Evolutionary conservation across 2,113 vertebrate species (phyloP).

Genomic region (Gymnocephalus cernua): DNA sequence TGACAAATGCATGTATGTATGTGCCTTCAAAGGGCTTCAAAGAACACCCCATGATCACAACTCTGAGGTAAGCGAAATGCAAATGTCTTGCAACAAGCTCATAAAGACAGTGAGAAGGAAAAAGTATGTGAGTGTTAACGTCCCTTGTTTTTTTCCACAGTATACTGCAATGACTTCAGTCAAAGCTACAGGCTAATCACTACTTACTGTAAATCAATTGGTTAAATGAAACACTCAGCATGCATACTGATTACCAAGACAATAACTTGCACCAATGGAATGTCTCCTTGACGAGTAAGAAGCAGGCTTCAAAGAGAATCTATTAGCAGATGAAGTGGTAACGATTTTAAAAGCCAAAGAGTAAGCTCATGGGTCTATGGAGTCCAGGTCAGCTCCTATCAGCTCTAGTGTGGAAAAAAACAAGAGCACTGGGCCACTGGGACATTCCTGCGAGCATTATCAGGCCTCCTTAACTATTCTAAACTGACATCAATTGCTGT

Average conservation of each 20-base stretch:
- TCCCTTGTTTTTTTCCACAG: constrained; percentile 13
- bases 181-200: constrained; percentile 24
- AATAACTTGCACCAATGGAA: constrained; percentile 31
- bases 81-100: constrained; percentile 39
- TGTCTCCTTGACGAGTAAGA: constrained; percentile 38
- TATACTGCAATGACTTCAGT: constrained; percentile 2
- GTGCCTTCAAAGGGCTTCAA: constrained; percentile 71
- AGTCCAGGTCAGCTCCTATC: constrained; percentile 65
- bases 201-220: constrained; percentile 19
- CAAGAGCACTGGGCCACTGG: constrained; percentile 65
- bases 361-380: constrained; percentile 47
- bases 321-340: constrained; percentile 65
- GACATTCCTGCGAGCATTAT: constrained; percentile 69
- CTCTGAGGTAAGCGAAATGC: constrained; percentile 47
- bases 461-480: constrained; percentile 76
- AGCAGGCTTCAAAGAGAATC: constrained; percentile 66
- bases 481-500: constrained; percentile 76
- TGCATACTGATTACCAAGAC: constrained; percentile 42
- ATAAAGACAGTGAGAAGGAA: neutral
- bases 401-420: constrained; percentile 50
- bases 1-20: constrained; percentile 68
- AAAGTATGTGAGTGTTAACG: neutral
- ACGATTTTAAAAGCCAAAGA: constrained; percentile 63
- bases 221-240: constrained; percentile 37
- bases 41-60: constrained; percentile 58